These are phyloP conservation scores for Camarhynchus parvulus DNA, from an alignment of 2,113 vertebrate species.

Conservation along the genomic window DNA sequence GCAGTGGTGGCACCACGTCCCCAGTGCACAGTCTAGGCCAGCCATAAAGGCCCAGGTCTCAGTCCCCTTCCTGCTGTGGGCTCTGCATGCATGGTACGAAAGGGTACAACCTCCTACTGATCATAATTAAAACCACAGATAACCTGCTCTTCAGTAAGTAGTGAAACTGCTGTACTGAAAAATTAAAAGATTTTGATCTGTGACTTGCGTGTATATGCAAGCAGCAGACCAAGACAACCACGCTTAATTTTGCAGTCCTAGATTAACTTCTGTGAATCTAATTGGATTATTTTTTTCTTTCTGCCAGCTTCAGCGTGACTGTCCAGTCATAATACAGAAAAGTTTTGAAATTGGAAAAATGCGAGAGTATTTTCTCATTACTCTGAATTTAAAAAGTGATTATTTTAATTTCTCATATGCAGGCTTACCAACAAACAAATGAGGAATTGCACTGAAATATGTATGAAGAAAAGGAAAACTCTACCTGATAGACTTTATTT, in stretches of 20 bases:
- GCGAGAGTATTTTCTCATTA: neutral
- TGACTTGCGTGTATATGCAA: neutral
- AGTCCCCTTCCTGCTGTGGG: neutral
- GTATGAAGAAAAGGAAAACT: neutral
- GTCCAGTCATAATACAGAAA: neutral
- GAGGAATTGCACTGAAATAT: neutral
- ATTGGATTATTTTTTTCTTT: neutral
- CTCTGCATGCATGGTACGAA: neutral
- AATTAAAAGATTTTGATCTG: slow-evolving; percentile 6
- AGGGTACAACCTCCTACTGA: neutral
- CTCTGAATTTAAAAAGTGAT: neutral
- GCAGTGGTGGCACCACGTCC: accelerated
- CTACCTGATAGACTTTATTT: neutral
- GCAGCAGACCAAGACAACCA: neutral
- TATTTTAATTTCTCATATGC: neutral
- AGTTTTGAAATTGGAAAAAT: neutral
- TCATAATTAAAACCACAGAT: neutral
- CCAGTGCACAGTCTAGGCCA: accelerated
- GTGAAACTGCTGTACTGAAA: neutral
- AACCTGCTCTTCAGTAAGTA: neutral
- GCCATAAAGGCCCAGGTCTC: accelerated
- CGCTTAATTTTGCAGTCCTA: neutral
- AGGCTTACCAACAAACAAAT: neutral
- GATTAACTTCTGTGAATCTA: slow-evolving; percentile 4
- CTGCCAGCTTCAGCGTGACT: neutral